Evolutionary conservation across 2,113 vertebrate genomes (phyloP).

Genomic region (Festucalex cinctus): DNA sequence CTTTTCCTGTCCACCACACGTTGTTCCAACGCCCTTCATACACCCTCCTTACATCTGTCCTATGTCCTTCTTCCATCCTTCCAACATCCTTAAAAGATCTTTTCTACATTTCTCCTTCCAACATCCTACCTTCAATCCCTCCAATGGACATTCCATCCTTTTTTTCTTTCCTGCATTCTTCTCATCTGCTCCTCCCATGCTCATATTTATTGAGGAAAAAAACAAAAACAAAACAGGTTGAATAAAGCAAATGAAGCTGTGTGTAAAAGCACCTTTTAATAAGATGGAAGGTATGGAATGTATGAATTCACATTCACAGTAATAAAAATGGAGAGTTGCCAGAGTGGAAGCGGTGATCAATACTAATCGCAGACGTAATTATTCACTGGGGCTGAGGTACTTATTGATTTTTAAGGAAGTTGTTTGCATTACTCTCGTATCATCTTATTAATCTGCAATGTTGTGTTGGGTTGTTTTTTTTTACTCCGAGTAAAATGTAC

Average conservation of each 20-base stretch:
- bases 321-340: constrained; percentile 47
- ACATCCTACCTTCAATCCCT: not conserved
- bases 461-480: constrained; percentile 37
- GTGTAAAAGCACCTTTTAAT: not conserved
- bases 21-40: not conserved
- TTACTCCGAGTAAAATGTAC: constrained; percentile 47
- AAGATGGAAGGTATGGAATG: not conserved
- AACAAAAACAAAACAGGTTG: not conserved
- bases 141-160: not conserved
- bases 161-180: not conserved
- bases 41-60: too few species aligned
- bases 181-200: not conserved
- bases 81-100: not conserved
- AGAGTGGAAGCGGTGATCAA: constrained; percentile 59
- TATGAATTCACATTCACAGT: constrained; percentile 18
- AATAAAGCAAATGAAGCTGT: not conserved
- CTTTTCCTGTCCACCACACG: not conserved
- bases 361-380: constrained; percentile 77
- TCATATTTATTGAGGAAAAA: not conserved
- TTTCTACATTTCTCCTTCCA: not conserved
- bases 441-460: constrained; percentile 68
- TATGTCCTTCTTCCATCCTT: not conserved
- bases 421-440: constrained; percentile 74
- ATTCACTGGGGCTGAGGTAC: constrained; percentile 61
- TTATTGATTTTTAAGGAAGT: constrained; percentile 71